phyloP scores from a whole-genome alignment of 2,113 vertebrate genomes.

The Alexandromys fortis region DNA sequence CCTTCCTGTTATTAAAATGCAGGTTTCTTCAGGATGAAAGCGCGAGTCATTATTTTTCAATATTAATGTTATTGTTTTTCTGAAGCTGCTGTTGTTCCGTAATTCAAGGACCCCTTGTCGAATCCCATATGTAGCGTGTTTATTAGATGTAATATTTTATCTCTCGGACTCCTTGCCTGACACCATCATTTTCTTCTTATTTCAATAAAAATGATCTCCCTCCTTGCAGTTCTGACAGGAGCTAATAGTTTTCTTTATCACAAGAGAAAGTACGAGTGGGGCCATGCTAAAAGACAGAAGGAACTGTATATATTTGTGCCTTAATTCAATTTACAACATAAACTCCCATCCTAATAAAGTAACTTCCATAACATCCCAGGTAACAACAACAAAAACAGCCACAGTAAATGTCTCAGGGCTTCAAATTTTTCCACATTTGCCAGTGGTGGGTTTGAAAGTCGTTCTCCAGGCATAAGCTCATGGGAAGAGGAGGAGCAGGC shows the following conservation, averaged over 20 bases:
- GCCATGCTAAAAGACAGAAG: slow-evolving; percentile 85
- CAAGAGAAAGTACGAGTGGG: slow-evolving; percentile 90
- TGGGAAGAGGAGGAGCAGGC: slow-evolving; percentile 43
- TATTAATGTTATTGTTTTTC: slow-evolving; percentile 85
- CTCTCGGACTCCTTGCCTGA: slow-evolving; percentile 92
- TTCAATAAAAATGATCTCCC: slow-evolving; percentile 97
- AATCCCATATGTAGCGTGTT: slow-evolving; percentile 93
- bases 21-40: slow-evolving; percentile 61
- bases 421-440: slow-evolving; percentile 56
- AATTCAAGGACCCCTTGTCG: slow-evolving; percentile 86
- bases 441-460: slow-evolving; percentile 58
- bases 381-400: slow-evolving; percentile 39
- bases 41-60: slow-evolving; percentile 81
- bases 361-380: slow-evolving; percentile 78
- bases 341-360: slow-evolving; percentile 85
- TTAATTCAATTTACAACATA: slow-evolving; percentile 86
- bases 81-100: slow-evolving; percentile 80
- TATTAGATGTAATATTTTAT: slow-evolving; percentile 99
- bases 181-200: slow-evolving; percentile 95
- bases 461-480: not conserved
- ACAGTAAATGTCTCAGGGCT: slow-evolving; percentile 31
- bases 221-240: slow-evolving; percentile 91
- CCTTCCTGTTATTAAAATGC: slow-evolving; percentile 75
- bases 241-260: slow-evolving; percentile 96
- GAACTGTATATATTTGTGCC: slow-evolving; percentile 85